phyloP scores from a whole-genome alignment of 2,113 vertebrate genomes.

The Gorsachius goisagi region DNA sequence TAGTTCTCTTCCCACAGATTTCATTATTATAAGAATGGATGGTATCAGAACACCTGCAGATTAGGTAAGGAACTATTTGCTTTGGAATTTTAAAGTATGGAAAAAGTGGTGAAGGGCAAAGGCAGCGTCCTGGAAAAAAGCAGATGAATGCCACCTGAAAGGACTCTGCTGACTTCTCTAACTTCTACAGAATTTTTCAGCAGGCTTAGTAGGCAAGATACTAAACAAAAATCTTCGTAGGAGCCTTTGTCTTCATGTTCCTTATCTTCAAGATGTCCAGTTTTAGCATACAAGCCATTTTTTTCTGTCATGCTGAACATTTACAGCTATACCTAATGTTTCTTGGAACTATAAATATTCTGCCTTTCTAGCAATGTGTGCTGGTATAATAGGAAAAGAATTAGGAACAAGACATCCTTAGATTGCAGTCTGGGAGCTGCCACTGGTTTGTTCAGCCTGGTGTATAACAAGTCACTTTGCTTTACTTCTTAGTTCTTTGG shows the following conservation, averaged over 20 bases:
- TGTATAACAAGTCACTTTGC: neutral
- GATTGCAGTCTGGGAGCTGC: neutral
- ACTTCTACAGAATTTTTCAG: neutral
- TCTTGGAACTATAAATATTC: neutral
- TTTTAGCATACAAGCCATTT: neutral
- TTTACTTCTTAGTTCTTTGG: neutral
- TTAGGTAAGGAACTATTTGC: neutral
- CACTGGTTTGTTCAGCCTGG: neutral
- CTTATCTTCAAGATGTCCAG: neutral
- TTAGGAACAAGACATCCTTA: neutral
- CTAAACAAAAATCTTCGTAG: neutral
- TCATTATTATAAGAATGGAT: neutral
- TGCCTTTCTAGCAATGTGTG: neutral
- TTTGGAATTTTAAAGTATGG: neutral
- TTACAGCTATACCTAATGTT: neutral
- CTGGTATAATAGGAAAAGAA: neutral
- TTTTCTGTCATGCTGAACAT: neutral
- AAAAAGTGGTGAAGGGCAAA: neutral
- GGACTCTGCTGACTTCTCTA: neutral
- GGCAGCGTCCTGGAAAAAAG: neutral
- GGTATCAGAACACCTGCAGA: neutral
- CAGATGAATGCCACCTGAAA: neutral
- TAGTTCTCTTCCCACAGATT: neutral
- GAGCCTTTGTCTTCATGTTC: neutral
- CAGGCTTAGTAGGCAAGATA: neutral